These are phyloP conservation scores for Pseudotriccus pelzelni DNA, from an alignment of 2,797 vertebrate genomes.

Conservation along the genomic window DNA sequence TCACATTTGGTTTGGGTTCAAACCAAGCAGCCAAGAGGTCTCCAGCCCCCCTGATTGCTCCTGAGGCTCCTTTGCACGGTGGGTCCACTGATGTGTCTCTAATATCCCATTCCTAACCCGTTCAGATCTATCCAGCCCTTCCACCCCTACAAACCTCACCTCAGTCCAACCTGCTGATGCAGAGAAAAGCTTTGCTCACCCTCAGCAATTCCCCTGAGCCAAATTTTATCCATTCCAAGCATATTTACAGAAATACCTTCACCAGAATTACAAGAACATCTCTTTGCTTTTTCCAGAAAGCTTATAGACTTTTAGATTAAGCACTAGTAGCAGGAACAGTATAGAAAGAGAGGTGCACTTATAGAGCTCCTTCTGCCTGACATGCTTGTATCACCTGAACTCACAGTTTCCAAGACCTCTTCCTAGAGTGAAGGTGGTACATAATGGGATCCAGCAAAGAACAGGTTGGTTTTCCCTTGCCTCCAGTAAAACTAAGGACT, in stretches of 20 bases:
- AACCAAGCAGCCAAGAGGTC: rapidly evolving
- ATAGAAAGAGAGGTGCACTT: background rate
- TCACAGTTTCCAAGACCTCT: background rate
- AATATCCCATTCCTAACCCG: background rate
- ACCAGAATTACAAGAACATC: background rate
- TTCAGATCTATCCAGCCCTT: background rate
- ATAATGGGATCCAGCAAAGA: background rate
- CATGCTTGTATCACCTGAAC: background rate
- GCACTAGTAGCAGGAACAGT: background rate
- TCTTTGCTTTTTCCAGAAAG: background rate
- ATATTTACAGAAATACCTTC: background rate
- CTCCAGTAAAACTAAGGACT: background rate
- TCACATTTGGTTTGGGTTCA: background rate
- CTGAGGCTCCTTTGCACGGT: background rate
- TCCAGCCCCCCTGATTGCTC: background rate
- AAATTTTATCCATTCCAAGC: background rate
- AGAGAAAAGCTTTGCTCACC: background rate
- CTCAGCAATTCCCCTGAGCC: background rate
- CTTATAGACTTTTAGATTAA: background rate
- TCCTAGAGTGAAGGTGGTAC: background rate
- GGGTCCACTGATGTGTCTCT: background rate
- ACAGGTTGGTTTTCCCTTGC: background rate
- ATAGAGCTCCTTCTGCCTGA: background rate
- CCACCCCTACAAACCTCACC: background rate
- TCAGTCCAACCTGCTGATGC: background rate